These are phyloP conservation scores for Aphaenogaster ashmeadi DNA, from an alignment of 1,140 invertebrate genomes.

Conservation along the genomic window DNA sequence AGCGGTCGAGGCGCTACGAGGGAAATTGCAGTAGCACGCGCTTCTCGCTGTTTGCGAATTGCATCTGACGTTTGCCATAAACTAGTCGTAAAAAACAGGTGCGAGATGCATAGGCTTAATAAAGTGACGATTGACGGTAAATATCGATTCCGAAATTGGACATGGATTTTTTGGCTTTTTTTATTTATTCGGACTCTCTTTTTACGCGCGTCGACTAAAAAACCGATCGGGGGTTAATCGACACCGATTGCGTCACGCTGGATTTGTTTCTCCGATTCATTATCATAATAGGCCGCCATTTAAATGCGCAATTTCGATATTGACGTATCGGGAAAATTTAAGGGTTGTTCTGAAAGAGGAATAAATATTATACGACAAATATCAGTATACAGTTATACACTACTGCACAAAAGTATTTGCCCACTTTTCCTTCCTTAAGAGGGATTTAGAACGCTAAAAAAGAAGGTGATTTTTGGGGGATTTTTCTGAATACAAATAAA, in stretches of 20 bases:
- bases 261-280: background rate
- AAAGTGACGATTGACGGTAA: slow-evolving; percentile 29
- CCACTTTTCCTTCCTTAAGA: too few species aligned
- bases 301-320: slow-evolving; percentile 3
- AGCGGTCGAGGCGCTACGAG: slow-evolving; percentile 32
- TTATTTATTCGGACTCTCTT: background rate
- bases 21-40: slow-evolving; percentile 49
- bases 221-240: background rate
- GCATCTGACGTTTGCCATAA: slow-evolving; percentile 39
- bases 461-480: too few species aligned
- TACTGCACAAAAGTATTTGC: too few species aligned
- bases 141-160: slow-evolving; percentile 18
- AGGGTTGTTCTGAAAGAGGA: background rate
- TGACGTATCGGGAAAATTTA: background rate
- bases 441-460: too few species aligned
- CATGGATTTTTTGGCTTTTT: background rate
- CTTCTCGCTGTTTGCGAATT: slow-evolving; percentile 52
- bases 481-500: too few species aligned
- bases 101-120: slow-evolving; percentile 25
- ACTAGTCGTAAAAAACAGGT: slow-evolving; percentile 17
- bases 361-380: slow-evolving; percentile 20
- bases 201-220: background rate
- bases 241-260: background rate
- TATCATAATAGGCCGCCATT: background rate
- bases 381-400: too few species aligned